Evolutionary conservation across 2,888 invertebrate genomes (phyloP), one percentile per base, ranked within the genome.

Genomic region (Danaus chrysippus): DNA sequence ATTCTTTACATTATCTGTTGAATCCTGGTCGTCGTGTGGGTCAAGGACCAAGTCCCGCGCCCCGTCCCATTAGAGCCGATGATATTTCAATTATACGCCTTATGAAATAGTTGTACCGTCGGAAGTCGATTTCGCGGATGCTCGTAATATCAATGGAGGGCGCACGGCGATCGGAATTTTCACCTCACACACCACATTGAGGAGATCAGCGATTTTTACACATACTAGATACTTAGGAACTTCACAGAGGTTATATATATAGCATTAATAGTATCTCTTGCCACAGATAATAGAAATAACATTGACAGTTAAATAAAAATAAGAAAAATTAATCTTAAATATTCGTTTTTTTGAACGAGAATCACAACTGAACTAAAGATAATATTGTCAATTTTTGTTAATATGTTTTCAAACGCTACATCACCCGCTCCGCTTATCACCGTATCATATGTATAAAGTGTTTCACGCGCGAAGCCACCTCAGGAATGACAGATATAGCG

Each of bases 51-150:
- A 68, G 62, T 66, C 42, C 62, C 46, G 55, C 62, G 46, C 42
- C 67, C 63, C 65, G 52, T 59, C 64, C 68, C 66, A 70, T 70
- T 70, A 70, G 65, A 63, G 61, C 62, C 76, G 78, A 81, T 82
- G 87, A 86, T 83, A 89, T 89, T 88, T 72, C 88, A 88, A 87
- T 89, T 86, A 89, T 88, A 86, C 84, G 84, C 78, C 86, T 88
- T 87, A 89, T 89, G 89, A 87, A 87, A 89, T 88, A 88, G 84
- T 86, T 82, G 81, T 79, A 79, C 73, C 75, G 76, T 67, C 71
- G 72, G 80, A 76, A 76, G 82, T 75, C 80, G 84, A 78, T 83
- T 80, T 82, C 79, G 81, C 82, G 80, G 76, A 74, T 74, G 73
- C 79, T 79, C 83, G 81, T 82, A 84, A 84, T 81, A 86, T 85